These are phyloP conservation scores for Psilopogon haemacephalus DNA, from an alignment of 2,113 vertebrate species.

Conservation along the genomic window DNA sequence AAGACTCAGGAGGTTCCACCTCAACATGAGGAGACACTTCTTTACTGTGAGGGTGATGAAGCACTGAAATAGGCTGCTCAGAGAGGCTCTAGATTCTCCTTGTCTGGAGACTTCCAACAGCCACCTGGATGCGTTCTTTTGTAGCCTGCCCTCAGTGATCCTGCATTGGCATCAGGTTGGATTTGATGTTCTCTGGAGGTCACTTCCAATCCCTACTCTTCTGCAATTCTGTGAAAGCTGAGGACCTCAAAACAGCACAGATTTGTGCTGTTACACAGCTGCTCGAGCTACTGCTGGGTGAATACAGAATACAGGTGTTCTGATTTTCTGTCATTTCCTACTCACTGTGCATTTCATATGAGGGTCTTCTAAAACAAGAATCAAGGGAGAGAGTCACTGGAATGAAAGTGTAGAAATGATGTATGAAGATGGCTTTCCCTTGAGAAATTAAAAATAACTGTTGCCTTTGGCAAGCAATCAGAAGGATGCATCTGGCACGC, in stretches of 20 bases:
- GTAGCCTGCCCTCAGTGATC: too few species aligned
- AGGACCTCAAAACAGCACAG: background rate
- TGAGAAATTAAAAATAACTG: background rate
- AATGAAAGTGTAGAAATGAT: background rate
- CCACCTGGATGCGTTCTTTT: too few species aligned
- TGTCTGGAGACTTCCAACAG: too few species aligned
- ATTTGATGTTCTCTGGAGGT: too few species aligned
- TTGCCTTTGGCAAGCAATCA: background rate
- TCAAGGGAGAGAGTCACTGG: background rate
- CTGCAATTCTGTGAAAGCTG: background rate
- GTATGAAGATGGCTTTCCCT: background rate
- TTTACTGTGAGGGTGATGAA: too few species aligned
- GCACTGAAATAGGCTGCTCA: too few species aligned
- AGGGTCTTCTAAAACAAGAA: background rate
- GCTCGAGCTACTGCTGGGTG: background rate
- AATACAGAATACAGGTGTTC: background rate
- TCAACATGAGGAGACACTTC: too few species aligned
- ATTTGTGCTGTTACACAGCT: background rate
- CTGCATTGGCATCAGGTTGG: too few species aligned
- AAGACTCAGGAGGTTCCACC: too few species aligned
- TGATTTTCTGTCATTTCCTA: background rate
- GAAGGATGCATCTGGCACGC: background rate
- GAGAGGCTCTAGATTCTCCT: too few species aligned
- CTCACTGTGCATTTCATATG: background rate
- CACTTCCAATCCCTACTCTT: too few species aligned